Conservation (phyloP, 2,888 invertebrate species). For the Deladenus siricidicola region DNA sequence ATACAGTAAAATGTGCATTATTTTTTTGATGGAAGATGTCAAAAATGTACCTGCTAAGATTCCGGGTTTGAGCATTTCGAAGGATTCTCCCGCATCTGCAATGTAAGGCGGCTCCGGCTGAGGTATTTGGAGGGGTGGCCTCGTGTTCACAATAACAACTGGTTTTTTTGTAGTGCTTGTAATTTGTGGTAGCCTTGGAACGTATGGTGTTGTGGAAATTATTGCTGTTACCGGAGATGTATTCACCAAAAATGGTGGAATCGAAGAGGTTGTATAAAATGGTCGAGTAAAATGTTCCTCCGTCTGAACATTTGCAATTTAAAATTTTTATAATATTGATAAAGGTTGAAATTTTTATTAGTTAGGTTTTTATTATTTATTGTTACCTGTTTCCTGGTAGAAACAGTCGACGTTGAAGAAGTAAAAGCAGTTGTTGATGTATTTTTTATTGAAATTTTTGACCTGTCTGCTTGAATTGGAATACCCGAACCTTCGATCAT, state of each 20-base stretch:
- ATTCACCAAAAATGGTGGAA: too few relatives aligned
- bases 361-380: too few relatives aligned
- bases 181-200: not conserved
- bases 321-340: too few relatives aligned
- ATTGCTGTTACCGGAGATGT: slow-evolving; percentile 10
- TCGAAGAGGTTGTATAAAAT: too few relatives aligned
- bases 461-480: not conserved
- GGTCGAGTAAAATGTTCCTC: too few relatives aligned
- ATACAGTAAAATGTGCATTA: slow-evolving; percentile 1
- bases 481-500: slow-evolving; percentile 17
- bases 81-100: slow-evolving; percentile 14
- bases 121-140: slow-evolving; percentile 5
- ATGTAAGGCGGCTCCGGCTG: slow-evolving; percentile 10
- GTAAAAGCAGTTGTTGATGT: slow-evolving; percentile 11
- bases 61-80: slow-evolving; percentile 28
- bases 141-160: slow-evolving; percentile 1
- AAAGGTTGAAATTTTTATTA: too few relatives aligned
- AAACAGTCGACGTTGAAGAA: slow-evolving; percentile 10
- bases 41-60: slow-evolving; percentile 23
- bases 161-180: slow-evolving; percentile 2
- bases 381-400: too few relatives aligned
- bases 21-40: not conserved
- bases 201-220: not conserved
- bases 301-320: too few relatives aligned
- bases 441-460: not conserved